phyloP scores from a whole-genome alignment of 2,888 invertebrate genomes.

The Pyrochroa serraticornis region DNA sequence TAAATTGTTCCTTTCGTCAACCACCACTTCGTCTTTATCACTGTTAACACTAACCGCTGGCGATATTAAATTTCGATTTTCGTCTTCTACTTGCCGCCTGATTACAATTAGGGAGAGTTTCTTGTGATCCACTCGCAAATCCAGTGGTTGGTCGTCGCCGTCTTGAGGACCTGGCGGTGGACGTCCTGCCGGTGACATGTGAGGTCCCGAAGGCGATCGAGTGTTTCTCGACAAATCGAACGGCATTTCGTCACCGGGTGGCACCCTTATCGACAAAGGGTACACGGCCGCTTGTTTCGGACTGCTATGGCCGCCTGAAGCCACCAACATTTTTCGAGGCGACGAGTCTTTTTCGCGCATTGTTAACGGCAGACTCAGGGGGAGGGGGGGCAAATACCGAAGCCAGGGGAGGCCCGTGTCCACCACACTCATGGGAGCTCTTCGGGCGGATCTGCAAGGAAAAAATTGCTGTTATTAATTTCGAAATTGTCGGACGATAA shows the following conservation, averaged over 20 bases:
- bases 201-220: conserved; percentile 58
- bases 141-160: conserved; percentile 80
- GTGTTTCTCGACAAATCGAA: conserved; percentile 69
- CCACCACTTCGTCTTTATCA: conserved; percentile 52
- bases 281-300: conserved; percentile 78
- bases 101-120: conserved; percentile 61
- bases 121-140: conserved; percentile 85
- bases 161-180: conserved; percentile 63
- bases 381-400: conserved; percentile 60
- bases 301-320: conserved; percentile 66
- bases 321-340: conserved; percentile 81
- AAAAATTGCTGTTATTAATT: conserved; percentile 9
- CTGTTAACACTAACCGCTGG: conserved; percentile 59
- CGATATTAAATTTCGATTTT: conserved; percentile 83
- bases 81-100: conserved; percentile 73
- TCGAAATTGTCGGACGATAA: conserved; percentile 32
- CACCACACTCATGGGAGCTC: conserved; percentile 73
- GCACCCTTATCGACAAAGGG: conserved; percentile 67
- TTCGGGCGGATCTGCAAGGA: conserved; percentile 40
- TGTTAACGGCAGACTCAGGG: conserved; percentile 63
- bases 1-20: conserved; percentile 49
- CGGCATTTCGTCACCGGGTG: conserved; percentile 64
- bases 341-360: conserved; percentile 93
- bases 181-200: conserved; percentile 65
- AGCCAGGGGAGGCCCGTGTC: conserved; percentile 67